These are phyloP conservation scores for Psilopsiagon aymara DNA, from an alignment of 2,113 vertebrate genomes.

Conservation along the genomic window DNA sequence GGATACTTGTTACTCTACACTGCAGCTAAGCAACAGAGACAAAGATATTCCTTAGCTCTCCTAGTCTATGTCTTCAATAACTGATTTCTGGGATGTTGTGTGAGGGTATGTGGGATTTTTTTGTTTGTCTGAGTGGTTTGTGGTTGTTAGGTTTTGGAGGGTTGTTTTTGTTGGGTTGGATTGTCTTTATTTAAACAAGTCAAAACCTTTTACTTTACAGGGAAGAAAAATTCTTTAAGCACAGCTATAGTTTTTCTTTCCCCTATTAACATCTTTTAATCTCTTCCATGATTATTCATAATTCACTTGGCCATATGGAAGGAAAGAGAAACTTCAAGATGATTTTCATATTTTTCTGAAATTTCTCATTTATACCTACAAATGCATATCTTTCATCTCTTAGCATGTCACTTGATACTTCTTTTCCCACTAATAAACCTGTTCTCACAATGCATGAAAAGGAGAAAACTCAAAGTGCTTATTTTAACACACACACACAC, in stretches of 20 bases:
- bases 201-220: neutral
- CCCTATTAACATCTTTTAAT: neutral
- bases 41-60: neutral
- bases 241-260: neutral
- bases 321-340: neutral
- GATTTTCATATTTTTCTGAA: neutral
- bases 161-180: neutral
- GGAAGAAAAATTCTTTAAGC: neutral
- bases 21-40: neutral
- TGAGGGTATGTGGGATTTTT: neutral
- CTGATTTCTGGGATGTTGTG: neutral
- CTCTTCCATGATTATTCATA: neutral
- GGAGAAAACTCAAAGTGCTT: neutral
- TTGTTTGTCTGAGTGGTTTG: neutral
- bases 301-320: neutral
- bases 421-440: neutral
- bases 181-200: neutral
- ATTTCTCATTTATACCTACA: neutral
- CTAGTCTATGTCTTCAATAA: neutral
- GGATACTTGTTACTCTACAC: neutral
- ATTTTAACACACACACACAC: neutral
- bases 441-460: neutral
- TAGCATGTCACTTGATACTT: neutral
- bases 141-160: neutral
- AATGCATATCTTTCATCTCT: constrained; percentile 16